Percentiles rank a stretch among this genome's conserved stretches.
phyloP scores from a whole-genome alignment of 2,113 vertebrate genomes.

The Camelus dromedarius region DNA sequence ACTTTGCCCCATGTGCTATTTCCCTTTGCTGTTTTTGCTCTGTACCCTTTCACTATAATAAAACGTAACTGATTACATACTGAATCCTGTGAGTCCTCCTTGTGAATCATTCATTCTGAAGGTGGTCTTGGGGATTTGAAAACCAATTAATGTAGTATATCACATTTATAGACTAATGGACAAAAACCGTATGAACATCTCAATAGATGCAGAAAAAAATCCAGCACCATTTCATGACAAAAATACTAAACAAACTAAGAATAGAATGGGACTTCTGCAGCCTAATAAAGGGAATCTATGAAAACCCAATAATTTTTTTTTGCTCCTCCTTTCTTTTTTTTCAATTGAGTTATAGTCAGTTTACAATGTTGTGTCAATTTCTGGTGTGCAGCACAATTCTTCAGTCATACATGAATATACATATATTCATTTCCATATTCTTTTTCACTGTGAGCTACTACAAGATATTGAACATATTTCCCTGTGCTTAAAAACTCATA shows the following conservation, averaged over 20 bases:
- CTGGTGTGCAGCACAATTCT: too few relatives aligned
- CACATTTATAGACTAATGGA: not conserved
- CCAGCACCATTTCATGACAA: not conserved
- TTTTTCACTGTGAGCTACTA: too few relatives aligned
- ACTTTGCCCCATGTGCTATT: constrained; percentile 28
- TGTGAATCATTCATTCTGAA: not conserved
- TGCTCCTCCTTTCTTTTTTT: too few relatives aligned
- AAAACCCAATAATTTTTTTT: not conserved
- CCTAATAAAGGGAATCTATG: not conserved
- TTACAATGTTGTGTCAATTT: too few relatives aligned
- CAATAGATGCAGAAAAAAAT: not conserved
- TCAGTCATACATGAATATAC: too few relatives aligned
- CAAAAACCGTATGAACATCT: not conserved
- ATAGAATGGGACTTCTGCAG: not conserved
- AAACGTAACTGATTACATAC: not conserved
- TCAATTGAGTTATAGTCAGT: too few relatives aligned
- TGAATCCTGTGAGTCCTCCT: not conserved
- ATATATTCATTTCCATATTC: too few relatives aligned
- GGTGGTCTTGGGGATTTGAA: not conserved
- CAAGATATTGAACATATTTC: too few relatives aligned
- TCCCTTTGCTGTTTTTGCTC: not conserved
- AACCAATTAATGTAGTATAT: not conserved
- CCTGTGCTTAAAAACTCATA: not conserved
- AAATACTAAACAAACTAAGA: not conserved
- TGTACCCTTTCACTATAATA: not conserved